phyloP scores from a whole-genome alignment of 2,888 invertebrate genomes.

The Bhutanitis thaidina region DNA sequence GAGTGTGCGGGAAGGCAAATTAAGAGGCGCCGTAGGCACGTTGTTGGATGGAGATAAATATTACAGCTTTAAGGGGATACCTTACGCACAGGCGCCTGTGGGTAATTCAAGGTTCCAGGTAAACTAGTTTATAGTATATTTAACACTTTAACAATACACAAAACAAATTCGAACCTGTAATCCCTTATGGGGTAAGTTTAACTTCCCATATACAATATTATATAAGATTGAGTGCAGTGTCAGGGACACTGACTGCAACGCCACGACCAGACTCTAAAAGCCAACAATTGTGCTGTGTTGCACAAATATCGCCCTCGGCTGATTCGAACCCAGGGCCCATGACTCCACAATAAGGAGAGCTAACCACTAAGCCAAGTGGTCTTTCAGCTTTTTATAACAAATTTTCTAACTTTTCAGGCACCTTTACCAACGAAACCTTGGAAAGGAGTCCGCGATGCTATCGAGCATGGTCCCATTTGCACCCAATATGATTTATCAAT shows the following conservation, averaged over 20 bases:
- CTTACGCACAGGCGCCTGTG: constrained; percentile 74
- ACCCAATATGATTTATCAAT: constrained; percentile 49
- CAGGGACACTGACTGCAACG: constrained; percentile 47
- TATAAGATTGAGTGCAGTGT: background rate
- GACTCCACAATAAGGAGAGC: too few species aligned
- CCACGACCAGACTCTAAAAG: constrained; percentile 54
- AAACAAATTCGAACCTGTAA: too few species aligned
- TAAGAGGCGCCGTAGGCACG: constrained; percentile 39
- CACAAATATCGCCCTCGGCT: too few species aligned
- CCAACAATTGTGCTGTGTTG: constrained; percentile 47
- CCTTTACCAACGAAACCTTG: constrained; percentile 47
- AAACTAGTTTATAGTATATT: constrained; percentile 21
- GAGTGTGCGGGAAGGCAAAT: constrained; percentile 40
- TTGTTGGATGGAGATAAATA: constrained; percentile 41
- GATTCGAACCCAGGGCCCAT: too few species aligned
- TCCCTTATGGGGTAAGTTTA: too few species aligned
- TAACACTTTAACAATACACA: too few species aligned
- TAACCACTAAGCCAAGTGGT: constrained; percentile 34
- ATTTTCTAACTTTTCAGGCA: constrained; percentile 42
- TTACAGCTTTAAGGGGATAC: constrained; percentile 65
- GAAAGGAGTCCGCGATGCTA: constrained; percentile 50
- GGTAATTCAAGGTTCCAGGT: constrained; percentile 73
- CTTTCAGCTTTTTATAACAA: too few species aligned
- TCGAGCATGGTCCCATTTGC: constrained; percentile 50
- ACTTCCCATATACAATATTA: too few species aligned